Base-by-base conservation (phyloP, 2,797 vertebrate genomes). In the Chelonia mydas region DNA sequence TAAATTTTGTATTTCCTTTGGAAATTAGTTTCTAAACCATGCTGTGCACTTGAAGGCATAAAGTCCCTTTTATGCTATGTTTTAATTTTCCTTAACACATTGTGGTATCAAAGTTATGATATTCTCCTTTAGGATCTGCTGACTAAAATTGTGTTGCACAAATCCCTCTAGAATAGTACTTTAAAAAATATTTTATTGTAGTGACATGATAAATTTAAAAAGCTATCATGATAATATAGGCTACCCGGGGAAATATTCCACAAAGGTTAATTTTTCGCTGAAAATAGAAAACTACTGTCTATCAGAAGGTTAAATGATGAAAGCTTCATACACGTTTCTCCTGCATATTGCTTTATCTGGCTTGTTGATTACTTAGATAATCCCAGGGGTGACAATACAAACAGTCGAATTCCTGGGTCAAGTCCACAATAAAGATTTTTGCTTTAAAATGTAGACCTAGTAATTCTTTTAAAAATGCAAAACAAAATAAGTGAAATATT, bases 21-120 rank as follows among this genome's bases (percentile, higher is more conserved):
- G 61, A 97, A 95, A 96, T 95, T 94, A 94, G 81, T 95, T 96
- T 95, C 89, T 90, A 95, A 95, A 85, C 61, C 88, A 83, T 94
- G 88, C 93, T 97, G 85, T 95, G 90, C 84, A 93, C 92, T 93
- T 96, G 91, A 96, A 72, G 87, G 93, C 80, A 95, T 93, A 90
- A 80, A 86, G 94, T 93, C 96, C 92, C 87, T 96, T 96, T 95
- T 88, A 53, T 84, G 79, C 83, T 90, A 93, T 33, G 91, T 96
- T 91, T 96, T 92, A 94, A 93, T 72, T 92, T 86, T 82, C 84
- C 81, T 76, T 96, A 94, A 94, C 86, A 81, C 79, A 93, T 88
- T 97, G 83, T 93, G 76, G 88, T 80, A 88, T 96, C 81, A 93
- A 94, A 96, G 96, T 88, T 90, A 96, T 45, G 93, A 90, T 93